Base-by-base conservation (phyloP, 2,797 vertebrate genomes). In the Lepilemur septentrionalis region DNA sequence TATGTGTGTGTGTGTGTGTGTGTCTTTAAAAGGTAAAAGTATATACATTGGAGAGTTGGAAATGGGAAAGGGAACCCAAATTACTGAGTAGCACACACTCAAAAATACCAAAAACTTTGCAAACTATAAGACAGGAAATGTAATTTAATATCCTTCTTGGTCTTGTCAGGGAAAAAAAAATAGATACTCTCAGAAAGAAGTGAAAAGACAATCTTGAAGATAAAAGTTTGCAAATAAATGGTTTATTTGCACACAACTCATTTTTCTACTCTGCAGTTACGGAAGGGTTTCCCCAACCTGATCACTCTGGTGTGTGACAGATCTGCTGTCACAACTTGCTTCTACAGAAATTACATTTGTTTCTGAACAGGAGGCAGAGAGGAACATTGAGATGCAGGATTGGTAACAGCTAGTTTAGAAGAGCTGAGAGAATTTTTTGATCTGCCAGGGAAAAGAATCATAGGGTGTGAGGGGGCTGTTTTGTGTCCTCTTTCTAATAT, bases 321-420 rank as follows among this genome's bases (percentile, higher is more conserved):
- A 96, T 96, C 38, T 85, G 28, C 95, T 97, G 87, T 80, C 91
- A 95, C 14, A 92, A 86, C 3, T 75, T 91, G 35, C 70, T 57
- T 61, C 87, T 89, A 17, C 59, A 76, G 97, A 86, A 28, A 94
- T 90, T 72, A 63, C 65, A 89, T 85, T 80, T 76, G 70, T 4
- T 96, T 96, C 59, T 96, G 85, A 95, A 50, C 75, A 73, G 95
- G 95, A 96, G 28, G 30, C 61, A 79, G 41, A 69, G 5, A 55
- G 88, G 91, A 67, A n/a, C 1, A 43, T 32, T 69, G 96, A 94
- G 73, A 48, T 88, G 43, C 59, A 94, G 65, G 14, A 89, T 88
- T n/a, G 84, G 69, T 93, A 97, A 94, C n/a, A 83, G 14, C 8
- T 20, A 82, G 70, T 87, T 67, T 92, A 69, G 48, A 97, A 96